These are phyloP conservation scores for Phaenicophaeus curvirostris DNA, from an alignment of 2,797 vertebrate species.

Conservation along the genomic window DNA sequence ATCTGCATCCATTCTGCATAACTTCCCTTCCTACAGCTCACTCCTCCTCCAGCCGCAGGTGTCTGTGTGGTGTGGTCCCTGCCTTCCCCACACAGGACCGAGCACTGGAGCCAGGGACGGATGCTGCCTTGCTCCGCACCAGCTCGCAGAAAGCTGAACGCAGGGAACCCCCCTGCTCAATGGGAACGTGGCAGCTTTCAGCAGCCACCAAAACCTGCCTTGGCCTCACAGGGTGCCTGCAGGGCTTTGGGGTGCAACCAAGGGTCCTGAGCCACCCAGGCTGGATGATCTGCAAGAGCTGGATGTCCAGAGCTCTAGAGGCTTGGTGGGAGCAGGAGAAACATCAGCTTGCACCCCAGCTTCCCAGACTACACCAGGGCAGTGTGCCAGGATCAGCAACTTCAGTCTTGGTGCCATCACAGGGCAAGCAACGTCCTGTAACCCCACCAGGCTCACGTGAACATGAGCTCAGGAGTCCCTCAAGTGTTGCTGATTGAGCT, in stretches of 20 bases:
- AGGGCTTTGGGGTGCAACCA: neutral
- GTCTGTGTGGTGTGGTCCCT: neutral
- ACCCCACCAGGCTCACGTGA: neutral
- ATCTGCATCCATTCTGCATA: neutral
- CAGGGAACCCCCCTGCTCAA: accelerated
- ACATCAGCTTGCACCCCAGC: accelerated
- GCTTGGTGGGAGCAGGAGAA: neutral
- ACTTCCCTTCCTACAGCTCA: neutral
- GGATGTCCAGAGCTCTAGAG: neutral
- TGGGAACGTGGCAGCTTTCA: neutral
- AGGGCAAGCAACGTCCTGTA: neutral
- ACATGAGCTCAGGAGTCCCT: too few relatives aligned
- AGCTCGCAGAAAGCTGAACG: neutral
- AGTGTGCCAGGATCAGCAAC: neutral
- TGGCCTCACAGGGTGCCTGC: neutral
- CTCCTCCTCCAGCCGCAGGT: neutral
- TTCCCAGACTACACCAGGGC: neutral
- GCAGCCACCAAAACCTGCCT: neutral
- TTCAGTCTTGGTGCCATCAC: neutral
- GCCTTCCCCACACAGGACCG: neutral
- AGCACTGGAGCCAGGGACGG: neutral
- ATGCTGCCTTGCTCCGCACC: accelerated
- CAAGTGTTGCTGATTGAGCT: neutral
- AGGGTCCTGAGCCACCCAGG: neutral
- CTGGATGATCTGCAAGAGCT: neutral